Evolutionary conservation across 2,888 invertebrate species (phyloP).

Genomic region (Pterobdella sp.): DNA sequence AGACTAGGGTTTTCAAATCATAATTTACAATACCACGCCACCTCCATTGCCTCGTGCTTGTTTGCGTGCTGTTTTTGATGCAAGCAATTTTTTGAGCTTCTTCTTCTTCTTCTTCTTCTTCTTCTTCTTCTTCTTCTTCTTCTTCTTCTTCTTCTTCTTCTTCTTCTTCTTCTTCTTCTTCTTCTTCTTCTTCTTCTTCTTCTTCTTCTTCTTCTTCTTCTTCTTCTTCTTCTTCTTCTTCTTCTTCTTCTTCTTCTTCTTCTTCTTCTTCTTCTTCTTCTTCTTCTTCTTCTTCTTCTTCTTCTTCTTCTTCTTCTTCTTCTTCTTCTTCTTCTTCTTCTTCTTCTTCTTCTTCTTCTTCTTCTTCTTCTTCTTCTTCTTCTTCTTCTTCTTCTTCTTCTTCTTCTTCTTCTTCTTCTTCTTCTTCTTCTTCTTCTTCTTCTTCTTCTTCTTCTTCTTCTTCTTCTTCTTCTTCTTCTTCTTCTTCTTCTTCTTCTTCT

Average conservation of each 20-base stretch:
- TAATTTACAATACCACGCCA: too few species aligned
- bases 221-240: background rate
- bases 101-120: constrained; percentile 1
- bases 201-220: background rate
- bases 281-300: background rate
- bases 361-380: background rate
- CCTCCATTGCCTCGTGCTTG: too few species aligned
- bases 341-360: background rate
- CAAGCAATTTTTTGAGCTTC: constrained; percentile 9
- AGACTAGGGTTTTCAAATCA: too few species aligned
- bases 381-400: background rate
- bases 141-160: background rate
- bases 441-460: too few species aligned
- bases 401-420: background rate
- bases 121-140: constrained; percentile 1
- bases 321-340: background rate
- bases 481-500: too few species aligned
- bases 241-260: background rate
- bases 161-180: background rate
- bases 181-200: background rate
- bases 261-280: background rate
- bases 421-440: too few species aligned
- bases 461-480: too few species aligned
- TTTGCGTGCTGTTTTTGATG: too few species aligned
- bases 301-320: background rate